Base-by-base conservation (phyloP, 2,888 invertebrate species). In the Coenonympha arcania region DNA sequence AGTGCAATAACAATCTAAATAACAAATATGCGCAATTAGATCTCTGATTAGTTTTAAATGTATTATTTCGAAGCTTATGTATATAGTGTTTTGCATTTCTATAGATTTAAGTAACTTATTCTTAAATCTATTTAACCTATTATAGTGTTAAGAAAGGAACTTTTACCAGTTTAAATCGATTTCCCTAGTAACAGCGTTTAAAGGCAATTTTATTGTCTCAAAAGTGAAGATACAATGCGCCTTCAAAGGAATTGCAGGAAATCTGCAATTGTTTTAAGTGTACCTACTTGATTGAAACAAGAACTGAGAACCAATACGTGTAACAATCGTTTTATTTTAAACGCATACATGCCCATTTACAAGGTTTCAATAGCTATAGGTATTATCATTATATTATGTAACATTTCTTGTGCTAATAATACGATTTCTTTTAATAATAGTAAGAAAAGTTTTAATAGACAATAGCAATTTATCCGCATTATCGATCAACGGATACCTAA, bases 211-310 rank as follows among this genome's bases (percentile, higher is more conserved):
- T 37, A 45, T 19, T 36, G 45, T 45, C 36, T 45, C 5, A 34
- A 22, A 16, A 36, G 16, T 18, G 36, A 26, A 45, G 18, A 36
- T 45, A 43, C 34, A 26, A 45, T 15, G 18, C 26, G 13, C 45
- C 36, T 34, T 19, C 34, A 45, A 36, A 45, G 45, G 36, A 18
- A 45, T 33, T n/a, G 36, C 36, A 45, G 45, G 45, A 36, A 45
- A 34, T 34, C 26, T 36, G 45, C 36, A 45, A 45, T 36, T 45
- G 34, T 34, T 47, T 47, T 51, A 30, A 41, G 24, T 30, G n/a
- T 11, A 22, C 11, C 6, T 36, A 11, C 33, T 47, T n/a, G 16
- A 41, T 19, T 37, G 46, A 51, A 42, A 41, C 36, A 37, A 42
- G 36, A 30, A 42, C 37, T 39, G 11, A 13, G 28, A 40, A 52